Evolutionary conservation across 1,140 invertebrate species (phyloP), one percentile per base, ranked within the genome.

Genomic region (Oryzaephilus surinamensis): DNA sequence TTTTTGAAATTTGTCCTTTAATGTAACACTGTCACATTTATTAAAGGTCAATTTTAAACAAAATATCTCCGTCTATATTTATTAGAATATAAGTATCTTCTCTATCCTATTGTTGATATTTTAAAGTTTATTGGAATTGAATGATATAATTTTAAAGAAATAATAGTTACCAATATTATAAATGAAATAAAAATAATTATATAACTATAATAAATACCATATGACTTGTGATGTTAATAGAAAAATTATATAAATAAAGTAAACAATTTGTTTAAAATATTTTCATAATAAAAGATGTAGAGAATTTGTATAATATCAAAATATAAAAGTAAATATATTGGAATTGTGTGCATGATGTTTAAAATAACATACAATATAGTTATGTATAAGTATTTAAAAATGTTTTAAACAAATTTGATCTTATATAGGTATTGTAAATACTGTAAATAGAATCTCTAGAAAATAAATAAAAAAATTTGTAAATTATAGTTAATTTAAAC

Each of bases 71-170:
- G 53, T 55, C 55, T 53, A n/a, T n/a, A 52, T 46, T 51, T 47
- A 51, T 32, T 52, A 55, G 41, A n/a, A 46, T 23, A 27, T 39
- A 46, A 56, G 36, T 43, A 35, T 37, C n/a, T 36, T 45, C 44
- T 52, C 48, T 58, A 58, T 52, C 50, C 54, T 54, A 52, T 49
- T 58, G 55, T 58, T 58, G 55, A 56, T 54, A 55, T 54, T 56
- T 51, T 52, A 56, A 50, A 58, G 53, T 58, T 55, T 58, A 58
- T 58, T 45, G 44, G 40, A 53, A 47, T 46, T 44, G 38, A 47
- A 36, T 31, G 15, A 43, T 35, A 43, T 38, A 40, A 40, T 40
- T 43, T 36, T 20, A 35, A 23, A 36, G 14, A 36, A 26, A 32
- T 43, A 43, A 24, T 39, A n/a, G n/a, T n/a, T n/a, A n/a, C n/a